Conservation (phyloP, 2,888 invertebrate species). For the Cylloceria caligata region DNA sequence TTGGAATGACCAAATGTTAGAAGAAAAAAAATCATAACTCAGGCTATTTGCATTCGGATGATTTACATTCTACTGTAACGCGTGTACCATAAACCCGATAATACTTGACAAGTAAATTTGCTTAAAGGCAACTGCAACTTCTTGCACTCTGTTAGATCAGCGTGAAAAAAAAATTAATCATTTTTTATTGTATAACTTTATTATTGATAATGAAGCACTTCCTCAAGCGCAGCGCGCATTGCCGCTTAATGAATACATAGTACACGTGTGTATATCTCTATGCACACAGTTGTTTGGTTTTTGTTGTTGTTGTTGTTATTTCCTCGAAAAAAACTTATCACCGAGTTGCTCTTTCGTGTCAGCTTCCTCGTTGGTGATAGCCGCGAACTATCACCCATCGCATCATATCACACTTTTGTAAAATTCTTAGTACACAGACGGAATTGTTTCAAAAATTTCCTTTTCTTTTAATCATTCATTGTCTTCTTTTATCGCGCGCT, state of each 20-base stretch:
- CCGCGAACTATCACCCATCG: constrained; percentile 6
- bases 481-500: neutral
- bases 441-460: neutral
- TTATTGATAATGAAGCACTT: constrained; percentile 61
- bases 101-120: neutral
- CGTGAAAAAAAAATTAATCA: constrained; percentile 2
- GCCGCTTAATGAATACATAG: constrained; percentile 40
- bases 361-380: constrained; percentile 9
- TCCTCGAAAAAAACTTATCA: constrained; percentile 19
- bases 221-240: constrained; percentile 51
- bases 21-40: no score
- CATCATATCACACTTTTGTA: constrained; percentile 9
- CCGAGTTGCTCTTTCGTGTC: neutral
- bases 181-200: constrained; percentile 28
- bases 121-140: neutral
- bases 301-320: constrained; percentile 13
- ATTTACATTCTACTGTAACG: neutral
- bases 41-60: neutral
- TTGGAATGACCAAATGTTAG: no score
- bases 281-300: constrained; percentile 10
- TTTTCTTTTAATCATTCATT: neutral
- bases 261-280: constrained; percentile 26
- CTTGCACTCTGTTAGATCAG: neutral
- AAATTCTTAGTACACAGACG: constrained; percentile 5
- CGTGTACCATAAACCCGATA: neutral